Evolutionary conservation across 2,888 invertebrate genomes (phyloP), one percentile per base, ranked within the genome.

Genomic region (Drosophila dives): DNA sequence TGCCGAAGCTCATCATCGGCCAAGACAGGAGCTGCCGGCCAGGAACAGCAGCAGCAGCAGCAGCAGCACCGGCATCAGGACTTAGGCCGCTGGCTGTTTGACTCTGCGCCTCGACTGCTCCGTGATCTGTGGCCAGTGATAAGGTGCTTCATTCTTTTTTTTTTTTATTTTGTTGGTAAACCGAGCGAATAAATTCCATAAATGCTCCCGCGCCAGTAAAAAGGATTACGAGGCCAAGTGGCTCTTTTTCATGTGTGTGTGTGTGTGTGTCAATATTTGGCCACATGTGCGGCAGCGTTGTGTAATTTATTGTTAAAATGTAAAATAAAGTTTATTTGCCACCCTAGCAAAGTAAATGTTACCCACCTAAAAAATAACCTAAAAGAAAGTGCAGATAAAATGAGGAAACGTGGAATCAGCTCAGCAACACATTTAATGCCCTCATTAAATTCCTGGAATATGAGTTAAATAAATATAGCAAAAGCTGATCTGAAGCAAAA

Each of bases 241-340:
- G 54, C 65, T 54, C 33, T 53, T 58, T 12, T 33, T n/a, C 36
- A 20, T 33, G 38, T 29, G 55, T 55, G 17, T 32, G 10, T 55
- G 38, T 65, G 45, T 75, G 65, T 72, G 70, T 73, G 81, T 74
- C 81, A 81, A 88, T 86, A 81, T 89, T 83, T 84, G 81, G 75
- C 20, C 77, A 74, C 72, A 76, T 79, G 71, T 64, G 70, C 61
- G 20, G 70, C 83, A 72, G 78, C 74, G 67, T 80, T 80, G 74
- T 74, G 80, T 75, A 82, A 83, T 89, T 90, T 89, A 90, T 90
- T 82, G 79, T 89, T 82, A 78, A 89, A 90, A 85, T 77, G 81
- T 82, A 76, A 67, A 67, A 50, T 55, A 79, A 76, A 86, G 79
- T 83, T 79, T 82, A 84, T 88, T 79, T 77, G 65, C 70, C 70